Evolutionary conservation across 2,888 invertebrate genomes (phyloP), one percentile per base, ranked within the genome.

Genomic region (Chesias legatella): DNA sequence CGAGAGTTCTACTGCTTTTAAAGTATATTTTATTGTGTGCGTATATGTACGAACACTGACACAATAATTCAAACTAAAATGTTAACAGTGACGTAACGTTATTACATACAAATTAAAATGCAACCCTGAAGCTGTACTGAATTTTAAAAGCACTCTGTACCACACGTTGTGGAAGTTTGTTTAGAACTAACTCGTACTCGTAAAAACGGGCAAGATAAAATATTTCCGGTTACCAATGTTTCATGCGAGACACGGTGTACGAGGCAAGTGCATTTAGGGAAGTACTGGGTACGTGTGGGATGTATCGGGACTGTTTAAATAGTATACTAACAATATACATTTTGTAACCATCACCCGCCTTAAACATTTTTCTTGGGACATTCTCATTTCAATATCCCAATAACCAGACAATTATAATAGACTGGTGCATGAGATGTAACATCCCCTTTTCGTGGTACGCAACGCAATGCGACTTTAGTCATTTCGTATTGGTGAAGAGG

Each of bases 141-240:
- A 76, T 77, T 79, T 73, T 63, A 69, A 74, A 67, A 64, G 55
- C 58, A 63, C 58, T 63, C 60, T 44, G 49, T 33, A 53, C 67
- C 65, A 62, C 67, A 68, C 61, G 64, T 65, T 62, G 61, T 55
- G 53, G 52, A 73, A 78, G 72, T 80, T 79, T 74, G 76, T 77
- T 74, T 73, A 72, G 73, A 78, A 76, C 73, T 73, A 73, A 67
- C 65, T 60, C 62, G 57, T 46, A 50, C 60, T 55, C 63, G 65
- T 72, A 67, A 73, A 80, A 75, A 68, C 60, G 57, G 55, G 41
- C 47, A 58, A 68, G 65, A 67, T 73, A 70, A 73, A 78, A 73
- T 67, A 63, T 67, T 64, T 66, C 56, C 47, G 43, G 46, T 37
- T 43, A 44, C 38, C 38, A 52, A 60, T 60, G 57, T 53, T 62